Evolutionary conservation across 1,140 invertebrate species (phyloP).

Genomic region (Eriosoma lanigerum): DNA sequence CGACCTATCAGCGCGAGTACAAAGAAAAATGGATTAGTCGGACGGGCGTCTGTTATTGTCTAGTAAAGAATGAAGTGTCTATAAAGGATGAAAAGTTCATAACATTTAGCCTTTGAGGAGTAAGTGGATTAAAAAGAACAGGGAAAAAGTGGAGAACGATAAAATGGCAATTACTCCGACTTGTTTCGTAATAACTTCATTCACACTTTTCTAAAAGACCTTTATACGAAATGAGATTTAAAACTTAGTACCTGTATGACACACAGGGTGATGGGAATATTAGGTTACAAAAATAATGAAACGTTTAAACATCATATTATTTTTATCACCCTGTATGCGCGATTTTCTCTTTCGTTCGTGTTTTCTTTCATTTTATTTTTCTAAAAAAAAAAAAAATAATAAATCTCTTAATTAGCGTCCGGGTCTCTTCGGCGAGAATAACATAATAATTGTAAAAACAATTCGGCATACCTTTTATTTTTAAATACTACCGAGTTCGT

Average conservation of each 20-base stretch:
- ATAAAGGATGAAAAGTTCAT: constrained; percentile 15
- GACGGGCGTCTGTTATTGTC: neutral
- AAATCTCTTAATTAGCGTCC: constrained; percentile 36
- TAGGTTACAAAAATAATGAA: no score
- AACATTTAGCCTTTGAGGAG: neutral
- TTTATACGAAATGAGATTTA: neutral
- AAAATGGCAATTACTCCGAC: constrained; percentile 21
- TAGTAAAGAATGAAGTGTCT: neutral
- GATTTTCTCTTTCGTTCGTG: no score
- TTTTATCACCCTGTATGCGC: no score
- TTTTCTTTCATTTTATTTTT: constrained; percentile 20
- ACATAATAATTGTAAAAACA: constrained; percentile 40
- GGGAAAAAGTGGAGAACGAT: neutral
- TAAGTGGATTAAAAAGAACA: constrained; percentile 29
- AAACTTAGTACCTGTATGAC: neutral
- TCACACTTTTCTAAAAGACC: neutral
- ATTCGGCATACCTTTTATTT: constrained; percentile 25
- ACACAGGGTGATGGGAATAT: neutral
- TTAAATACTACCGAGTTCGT: neutral
- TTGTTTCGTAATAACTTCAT: constrained; percentile 1
- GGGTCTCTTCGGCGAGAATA: constrained; percentile 1
- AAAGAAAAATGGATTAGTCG: neutral
- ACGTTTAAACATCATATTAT: no score
- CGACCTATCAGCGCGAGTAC: neutral
- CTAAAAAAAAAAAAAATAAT: neutral